Conservation (phyloP, 1,140 invertebrate species). For the Drosophila novamexicana region DNA sequence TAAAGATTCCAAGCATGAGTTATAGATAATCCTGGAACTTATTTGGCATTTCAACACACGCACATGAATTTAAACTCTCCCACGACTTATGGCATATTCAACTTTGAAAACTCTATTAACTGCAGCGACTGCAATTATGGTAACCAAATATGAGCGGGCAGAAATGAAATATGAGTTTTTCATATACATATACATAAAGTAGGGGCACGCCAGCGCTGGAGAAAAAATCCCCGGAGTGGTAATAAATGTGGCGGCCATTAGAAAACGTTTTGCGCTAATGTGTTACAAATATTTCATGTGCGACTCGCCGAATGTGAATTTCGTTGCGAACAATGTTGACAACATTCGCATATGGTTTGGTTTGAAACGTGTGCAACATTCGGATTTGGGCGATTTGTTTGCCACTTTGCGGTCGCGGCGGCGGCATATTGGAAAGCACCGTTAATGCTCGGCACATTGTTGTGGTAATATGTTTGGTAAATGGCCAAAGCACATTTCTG, state of each 20-base stretch:
- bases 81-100: constrained; percentile 7
- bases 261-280: constrained; percentile 78
- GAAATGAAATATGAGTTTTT: constrained; percentile 39
- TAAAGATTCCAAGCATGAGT: background rate
- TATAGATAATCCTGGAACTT: background rate
- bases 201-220: background rate
- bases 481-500: constrained; percentile 69
- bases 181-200: constrained; percentile 1
- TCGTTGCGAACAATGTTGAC: constrained; percentile 43
- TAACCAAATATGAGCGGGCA: constrained; percentile 16
- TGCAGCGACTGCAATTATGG: constrained; percentile 31
- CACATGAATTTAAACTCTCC: constrained; percentile 9
- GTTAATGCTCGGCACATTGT: constrained; percentile 76
- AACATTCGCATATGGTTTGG: constrained; percentile 9
- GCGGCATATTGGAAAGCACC: constrained; percentile 61
- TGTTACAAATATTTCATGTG: constrained; percentile 80
- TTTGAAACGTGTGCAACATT: constrained; percentile 3
- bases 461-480: constrained; percentile 80
- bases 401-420: constrained; percentile 46
- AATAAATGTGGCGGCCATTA: constrained; percentile 72
- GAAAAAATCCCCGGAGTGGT: constrained; percentile 56
- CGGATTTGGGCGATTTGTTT: constrained; percentile 37
- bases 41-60: constrained; percentile 6
- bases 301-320: constrained; percentile 33
- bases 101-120: constrained; percentile 44